Evolutionary conservation across 2,797 vertebrate species (phyloP), one percentile per base, ranked within the genome.

Genomic region (Stomatorhinus walkeri): DNA sequence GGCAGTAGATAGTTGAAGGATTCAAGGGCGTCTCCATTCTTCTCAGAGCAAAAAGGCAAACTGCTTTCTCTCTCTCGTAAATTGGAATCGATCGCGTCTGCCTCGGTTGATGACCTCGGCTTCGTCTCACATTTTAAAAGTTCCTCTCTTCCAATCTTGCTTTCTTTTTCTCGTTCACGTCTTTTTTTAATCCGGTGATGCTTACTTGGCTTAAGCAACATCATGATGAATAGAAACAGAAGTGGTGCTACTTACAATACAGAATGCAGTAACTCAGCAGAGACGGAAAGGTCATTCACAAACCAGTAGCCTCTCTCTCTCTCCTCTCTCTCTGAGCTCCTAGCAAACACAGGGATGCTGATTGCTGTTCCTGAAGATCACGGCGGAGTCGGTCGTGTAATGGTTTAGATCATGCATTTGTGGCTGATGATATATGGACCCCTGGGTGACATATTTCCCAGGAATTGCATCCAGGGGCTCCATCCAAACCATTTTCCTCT

Each of bases 51-150:
- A 40, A 40, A 36, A n/a, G 32, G 32, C 85, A 32, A 86, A 56
- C 52, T 19, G 54, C 28, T 59, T 51, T 46, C 43, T 10, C 40
- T 64, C n/a, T 24, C 86, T 14, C 8, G 36, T 51, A 54, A 87
- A 56, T 87, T 59, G 85, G 49, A 87, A 87, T 87, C 49, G 85
- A 87, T 56, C 52, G 85, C 7, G 85, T 87, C 24, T 56, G 48
- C 22, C 28, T 10, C 52, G 2, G 85, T 32, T 52, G 85, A 36
- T 49, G 51, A 59, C 85, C 85, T 56, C 49, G n/a, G 48, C 12
- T 54, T 52, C 10, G 49, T 28, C 46, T 51, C 46, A 52, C 83
- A 36, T 85, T 52, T 85, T 51, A 85, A 32, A 54, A 85, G 46
- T 85, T 52, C 83, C 83, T 36, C 49, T 19, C 14, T 12, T 8